Evolutionary conservation across 1,140 invertebrate species (phyloP), one percentile per base, ranked within the genome.

Genomic region (Sesamia nonagrioides): DNA sequence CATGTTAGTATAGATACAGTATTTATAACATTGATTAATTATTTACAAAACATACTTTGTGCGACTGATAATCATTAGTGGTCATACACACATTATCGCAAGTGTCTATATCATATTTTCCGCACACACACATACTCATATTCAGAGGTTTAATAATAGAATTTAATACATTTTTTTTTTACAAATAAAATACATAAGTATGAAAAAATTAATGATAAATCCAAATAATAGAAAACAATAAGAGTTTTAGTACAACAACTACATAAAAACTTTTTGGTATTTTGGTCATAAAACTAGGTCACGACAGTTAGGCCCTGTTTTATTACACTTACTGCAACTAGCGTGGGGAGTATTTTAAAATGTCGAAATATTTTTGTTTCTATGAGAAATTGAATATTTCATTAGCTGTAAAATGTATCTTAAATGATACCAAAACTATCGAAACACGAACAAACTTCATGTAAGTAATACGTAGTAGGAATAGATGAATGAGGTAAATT

Each of bases 181-280:
- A 18, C 21, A 27, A 37, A 74, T 61, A 21, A 60, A 74, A 74
- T 74, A 74, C 56, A 74, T 17, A 74, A 13, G 13, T 63, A 76
- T 63, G 58, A 76, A 63, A 52, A 45, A 40, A 63, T 37, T 76
- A 48, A 76, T 75, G 72, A 75, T 56, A 52, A 52, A 66, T 50
- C 74, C 42, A 27, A 66, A 76, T 27, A 61, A 82, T 77, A 87
- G 48, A 85, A 78, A 80, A 81, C 80, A 81, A 79, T 74, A 84
- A 87, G 82, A 84, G 89, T 89, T 92, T 92, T 91, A 88, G 84
- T 84, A 86, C 71, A 85, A 86, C 82, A 88, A 86, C 85, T 91
- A 90, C 80, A 87, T 81, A 27, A 85, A 87, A 82, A 90, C 66
- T 92, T 94, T 92, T 94, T 94, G 91, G 92, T 94, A 92, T 92